These are phyloP conservation scores for Zaprionus ornatus DNA, from an alignment of 1,140 invertebrate species.

Conservation along the genomic window DNA sequence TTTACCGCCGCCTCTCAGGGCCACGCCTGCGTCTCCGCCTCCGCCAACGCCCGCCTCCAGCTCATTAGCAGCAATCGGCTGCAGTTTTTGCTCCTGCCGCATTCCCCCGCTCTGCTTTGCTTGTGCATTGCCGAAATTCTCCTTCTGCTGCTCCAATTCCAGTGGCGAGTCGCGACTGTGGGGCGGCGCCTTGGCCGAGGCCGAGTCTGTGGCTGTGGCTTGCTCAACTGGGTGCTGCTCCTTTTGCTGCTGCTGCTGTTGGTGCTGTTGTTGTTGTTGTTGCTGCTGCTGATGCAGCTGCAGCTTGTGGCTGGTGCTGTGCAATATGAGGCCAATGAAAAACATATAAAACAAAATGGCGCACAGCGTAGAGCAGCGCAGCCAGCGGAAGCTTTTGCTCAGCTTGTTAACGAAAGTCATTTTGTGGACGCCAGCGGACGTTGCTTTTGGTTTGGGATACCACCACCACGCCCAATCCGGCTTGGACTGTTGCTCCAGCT, in stretches of 20 bases:
- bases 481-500: neutral
- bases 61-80: constrained; percentile 48
- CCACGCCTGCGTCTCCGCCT: constrained; percentile 22
- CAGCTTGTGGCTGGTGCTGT: constrained; percentile 78
- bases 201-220: constrained; percentile 12
- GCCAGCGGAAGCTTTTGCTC: constrained; percentile 82
- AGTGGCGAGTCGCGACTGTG: constrained; percentile 39
- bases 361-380: constrained; percentile 81
- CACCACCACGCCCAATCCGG: constrained; percentile 1
- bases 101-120: constrained; percentile 17
- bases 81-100: constrained; percentile 38
- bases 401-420: constrained; percentile 83
- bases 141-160: constrained; percentile 61
- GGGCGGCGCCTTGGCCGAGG: constrained; percentile 47
- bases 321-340: constrained; percentile 83
- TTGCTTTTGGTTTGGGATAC: constrained; percentile 7
- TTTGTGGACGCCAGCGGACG: constrained; percentile 55
- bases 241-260: constrained; percentile 40
- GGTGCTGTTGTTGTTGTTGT: constrained; percentile 34
- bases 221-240: constrained; percentile 25
- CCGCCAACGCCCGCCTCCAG: neutral
- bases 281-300: constrained; percentile 58
- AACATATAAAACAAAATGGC: constrained; percentile 84
- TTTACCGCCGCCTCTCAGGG: constrained; percentile 26
- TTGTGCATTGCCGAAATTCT: constrained; percentile 48